Evolutionary conservation across 1,140 invertebrate species (phyloP).

Genomic region (Habropoda laboriosa): DNA sequence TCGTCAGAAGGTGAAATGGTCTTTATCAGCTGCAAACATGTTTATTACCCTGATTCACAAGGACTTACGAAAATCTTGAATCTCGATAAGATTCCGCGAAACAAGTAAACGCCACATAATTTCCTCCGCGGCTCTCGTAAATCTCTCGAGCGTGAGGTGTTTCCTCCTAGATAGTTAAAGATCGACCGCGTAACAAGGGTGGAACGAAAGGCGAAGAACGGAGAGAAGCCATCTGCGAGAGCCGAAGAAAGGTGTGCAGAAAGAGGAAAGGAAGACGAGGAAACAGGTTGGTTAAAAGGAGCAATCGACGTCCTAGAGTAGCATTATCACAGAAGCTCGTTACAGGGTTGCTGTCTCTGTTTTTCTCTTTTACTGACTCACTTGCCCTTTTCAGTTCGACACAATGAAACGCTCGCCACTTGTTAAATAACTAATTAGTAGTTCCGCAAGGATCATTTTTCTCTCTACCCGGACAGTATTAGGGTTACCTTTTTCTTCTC

Average conservation of each 20-base stretch:
- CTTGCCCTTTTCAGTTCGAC: conserved; percentile 46
- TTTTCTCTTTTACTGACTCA: conserved; percentile 22
- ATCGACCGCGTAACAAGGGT: conserved; percentile 48
- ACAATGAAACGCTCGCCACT: conserved; percentile 64
- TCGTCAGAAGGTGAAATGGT: too few relatives aligned
- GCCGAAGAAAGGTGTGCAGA: not conserved
- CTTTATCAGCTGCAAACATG: conserved; percentile 6
- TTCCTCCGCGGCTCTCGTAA: conserved; percentile 56
- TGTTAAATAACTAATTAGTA: conserved; percentile 73
- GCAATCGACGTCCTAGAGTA: conserved; percentile 24
- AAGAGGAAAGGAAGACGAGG: conserved; percentile 6
- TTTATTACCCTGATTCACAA: conserved; percentile 9
- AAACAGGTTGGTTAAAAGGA: conserved; percentile 37
- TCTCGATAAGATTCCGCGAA: conserved; percentile 53
- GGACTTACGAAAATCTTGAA: conserved; percentile 20
- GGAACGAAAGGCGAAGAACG: not conserved
- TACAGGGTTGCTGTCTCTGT: conserved; percentile 43
- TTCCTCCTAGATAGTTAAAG: conserved; percentile 55
- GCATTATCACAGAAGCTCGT: conserved; percentile 59
- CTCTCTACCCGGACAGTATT: not conserved
- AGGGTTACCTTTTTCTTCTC: not conserved
- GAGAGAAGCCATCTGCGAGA: not conserved
- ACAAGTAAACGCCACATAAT: conserved; percentile 46
- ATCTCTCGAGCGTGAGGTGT: conserved; percentile 50
- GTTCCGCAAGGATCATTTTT: conserved; percentile 58